Evolutionary conservation across 2,888 invertebrate genomes (phyloP).

Genomic region (Troides aeacus): DNA sequence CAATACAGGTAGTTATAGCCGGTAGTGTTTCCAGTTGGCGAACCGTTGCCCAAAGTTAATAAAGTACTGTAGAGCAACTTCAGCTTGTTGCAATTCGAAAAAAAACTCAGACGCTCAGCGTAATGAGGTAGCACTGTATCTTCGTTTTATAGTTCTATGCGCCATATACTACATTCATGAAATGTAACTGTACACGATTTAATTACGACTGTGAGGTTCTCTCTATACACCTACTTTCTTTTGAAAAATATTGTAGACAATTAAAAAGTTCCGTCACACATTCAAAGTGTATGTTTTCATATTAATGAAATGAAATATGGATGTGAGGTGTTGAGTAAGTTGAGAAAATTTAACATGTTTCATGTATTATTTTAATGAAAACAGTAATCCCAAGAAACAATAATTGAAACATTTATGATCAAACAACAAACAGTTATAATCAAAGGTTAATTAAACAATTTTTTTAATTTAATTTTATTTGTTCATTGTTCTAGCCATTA

Average conservation of each 20-base stretch:
- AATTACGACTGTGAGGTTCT: constrained; percentile 19
- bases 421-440: too few species aligned
- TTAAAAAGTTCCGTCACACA: too few species aligned
- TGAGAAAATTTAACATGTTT: too few species aligned
- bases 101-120: constrained; percentile 23
- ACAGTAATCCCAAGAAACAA: too few species aligned
- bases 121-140: constrained; percentile 27
- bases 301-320: background rate
- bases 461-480: too few species aligned
- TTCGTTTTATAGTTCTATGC: constrained; percentile 18
- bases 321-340: background rate
- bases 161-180: constrained; percentile 23
- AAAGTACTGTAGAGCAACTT: constrained; percentile 18
- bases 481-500: too few species aligned
- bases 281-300: too few species aligned
- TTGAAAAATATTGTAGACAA: background rate
- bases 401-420: too few species aligned
- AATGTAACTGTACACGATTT: constrained; percentile 29
- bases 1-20: constrained; percentile 1
- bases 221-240: constrained; percentile 8
- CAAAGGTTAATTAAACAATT: too few species aligned
- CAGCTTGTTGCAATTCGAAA: constrained; percentile 19
- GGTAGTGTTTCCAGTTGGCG: constrained; percentile 8
- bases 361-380: too few species aligned
- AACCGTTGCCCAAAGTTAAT: constrained; percentile 12